These are phyloP conservation scores for Ciconia nigra DNA, from an alignment of 2,797 vertebrate species.

Conservation along the genomic window DNA sequence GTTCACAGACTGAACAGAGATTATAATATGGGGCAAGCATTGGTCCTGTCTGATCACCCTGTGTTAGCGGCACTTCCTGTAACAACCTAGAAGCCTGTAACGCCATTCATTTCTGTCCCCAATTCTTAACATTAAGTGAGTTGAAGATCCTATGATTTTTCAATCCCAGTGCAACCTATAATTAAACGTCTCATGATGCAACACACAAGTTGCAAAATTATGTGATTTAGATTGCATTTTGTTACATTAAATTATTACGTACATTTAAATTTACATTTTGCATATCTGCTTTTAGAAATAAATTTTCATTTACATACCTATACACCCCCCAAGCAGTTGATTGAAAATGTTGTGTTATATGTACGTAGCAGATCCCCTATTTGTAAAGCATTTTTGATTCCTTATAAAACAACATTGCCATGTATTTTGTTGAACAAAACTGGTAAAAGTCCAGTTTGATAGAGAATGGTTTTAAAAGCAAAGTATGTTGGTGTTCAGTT, in stretches of 20 bases:
- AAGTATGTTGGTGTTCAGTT: background rate
- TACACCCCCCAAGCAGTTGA: background rate
- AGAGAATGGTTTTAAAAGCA: background rate
- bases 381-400: background rate
- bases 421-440: background rate
- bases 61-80: background rate
- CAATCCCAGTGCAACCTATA: background rate
- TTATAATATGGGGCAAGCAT: rapidly evolving
- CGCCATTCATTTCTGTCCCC: background rate
- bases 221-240: background rate
- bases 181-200: background rate
- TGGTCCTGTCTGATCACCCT: background rate
- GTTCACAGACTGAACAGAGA: background rate
- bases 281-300: background rate
- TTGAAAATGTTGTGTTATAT: background rate
- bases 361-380: background rate
- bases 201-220: background rate
- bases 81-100: background rate
- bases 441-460: background rate
- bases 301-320: background rate
- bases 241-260: background rate
- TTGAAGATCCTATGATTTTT: background rate
- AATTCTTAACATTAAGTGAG: background rate
- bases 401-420: background rate
- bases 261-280: background rate